phyloP scores from a whole-genome alignment of 2,113 vertebrate genomes.

The Macaca nemestrina region DNA sequence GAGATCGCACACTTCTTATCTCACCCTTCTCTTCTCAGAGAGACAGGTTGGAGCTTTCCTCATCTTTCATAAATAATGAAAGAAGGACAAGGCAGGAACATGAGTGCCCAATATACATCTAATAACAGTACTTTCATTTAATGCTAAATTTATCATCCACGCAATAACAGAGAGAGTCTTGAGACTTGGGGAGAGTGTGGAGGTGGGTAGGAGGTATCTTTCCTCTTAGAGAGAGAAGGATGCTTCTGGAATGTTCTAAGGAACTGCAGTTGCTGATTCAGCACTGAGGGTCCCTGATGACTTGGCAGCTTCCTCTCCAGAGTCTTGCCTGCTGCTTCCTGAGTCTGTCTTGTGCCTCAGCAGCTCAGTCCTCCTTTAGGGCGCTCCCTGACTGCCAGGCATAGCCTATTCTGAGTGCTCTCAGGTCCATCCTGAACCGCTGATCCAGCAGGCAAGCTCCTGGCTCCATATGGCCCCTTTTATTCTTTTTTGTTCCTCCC shows the following conservation, averaged over 20 bases:
- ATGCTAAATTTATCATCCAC: neutral
- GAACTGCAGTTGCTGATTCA: neutral
- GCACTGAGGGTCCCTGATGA: neutral
- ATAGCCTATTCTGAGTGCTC: neutral
- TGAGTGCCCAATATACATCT: neutral
- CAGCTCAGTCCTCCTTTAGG: too few relatives aligned
- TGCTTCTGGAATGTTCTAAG: neutral
- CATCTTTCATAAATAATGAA: neutral
- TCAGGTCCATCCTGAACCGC: neutral
- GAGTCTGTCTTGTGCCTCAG: neutral
- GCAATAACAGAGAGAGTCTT: neutral
- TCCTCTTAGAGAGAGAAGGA: neutral
- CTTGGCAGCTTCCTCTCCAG: fast-evolving
- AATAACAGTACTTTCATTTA: neutral
- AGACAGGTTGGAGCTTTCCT: neutral
- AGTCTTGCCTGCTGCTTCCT: neutral
- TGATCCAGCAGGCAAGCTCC: fast-evolving
- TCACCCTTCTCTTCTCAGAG: neutral
- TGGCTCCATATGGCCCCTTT: neutral
- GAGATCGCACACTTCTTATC: neutral
- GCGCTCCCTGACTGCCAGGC: fast-evolving
- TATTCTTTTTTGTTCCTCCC: neutral
- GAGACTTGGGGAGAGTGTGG: neutral
- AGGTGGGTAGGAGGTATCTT: neutral
- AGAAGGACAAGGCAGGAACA: neutral